phyloP scores from a whole-genome alignment of 2,113 vertebrate genomes.

The Leiothrix lutea region DNA sequence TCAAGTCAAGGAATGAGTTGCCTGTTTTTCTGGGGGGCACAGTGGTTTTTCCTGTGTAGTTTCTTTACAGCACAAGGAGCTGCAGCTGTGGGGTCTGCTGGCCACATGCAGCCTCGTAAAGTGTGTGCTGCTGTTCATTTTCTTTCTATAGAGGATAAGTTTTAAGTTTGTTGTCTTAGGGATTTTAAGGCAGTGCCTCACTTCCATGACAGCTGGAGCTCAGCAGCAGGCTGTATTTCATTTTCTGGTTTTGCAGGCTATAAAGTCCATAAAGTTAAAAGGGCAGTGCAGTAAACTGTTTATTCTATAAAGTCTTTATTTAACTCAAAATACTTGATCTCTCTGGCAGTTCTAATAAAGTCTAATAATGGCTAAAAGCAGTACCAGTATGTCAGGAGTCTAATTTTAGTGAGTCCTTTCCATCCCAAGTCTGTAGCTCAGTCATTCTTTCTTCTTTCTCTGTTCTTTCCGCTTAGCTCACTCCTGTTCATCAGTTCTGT shows the following conservation, averaged over 20 bases:
- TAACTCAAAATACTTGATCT: constrained; percentile 1
- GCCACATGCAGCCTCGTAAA: not conserved
- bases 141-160: not conserved
- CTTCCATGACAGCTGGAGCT: not conserved
- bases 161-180: not conserved
- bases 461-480: not conserved
- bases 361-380: not conserved
- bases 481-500: not conserved
- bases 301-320: not conserved
- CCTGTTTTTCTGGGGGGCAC: not conserved
- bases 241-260: not conserved
- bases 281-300: not conserved
- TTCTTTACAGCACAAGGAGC: not conserved
- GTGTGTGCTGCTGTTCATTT: not conserved
- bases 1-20: not conserved
- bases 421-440: not conserved
- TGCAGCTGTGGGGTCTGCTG: not conserved
- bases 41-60: not conserved
- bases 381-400: not conserved
- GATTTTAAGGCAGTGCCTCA: not conserved
- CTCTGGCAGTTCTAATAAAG: not conserved
- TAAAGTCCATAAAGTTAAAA: not conserved
- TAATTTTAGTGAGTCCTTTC: constrained; percentile 39
- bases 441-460: not conserved
- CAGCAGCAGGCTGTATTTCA: not conserved